Base-by-base conservation (phyloP, 2,797 vertebrate genomes). In the Channallabes apus region DNA sequence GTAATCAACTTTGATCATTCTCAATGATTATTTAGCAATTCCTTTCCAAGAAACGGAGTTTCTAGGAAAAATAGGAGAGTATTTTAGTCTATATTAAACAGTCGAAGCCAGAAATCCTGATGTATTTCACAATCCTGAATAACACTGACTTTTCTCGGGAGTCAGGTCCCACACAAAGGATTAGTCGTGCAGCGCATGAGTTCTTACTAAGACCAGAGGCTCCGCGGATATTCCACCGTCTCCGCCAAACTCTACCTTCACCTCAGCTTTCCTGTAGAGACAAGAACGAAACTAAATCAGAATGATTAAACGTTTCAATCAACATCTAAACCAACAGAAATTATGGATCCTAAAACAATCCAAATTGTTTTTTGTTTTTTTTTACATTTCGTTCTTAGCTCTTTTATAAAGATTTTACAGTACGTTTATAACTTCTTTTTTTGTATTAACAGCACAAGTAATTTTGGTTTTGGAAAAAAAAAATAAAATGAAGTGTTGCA, bases 131-230 rank as follows among this genome's bases (percentile, higher is more conserved):
- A 22, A 35, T 35, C 29, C 65, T 35, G 17, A 18, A 8, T 18
- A 18, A 35, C 67, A 35, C 3, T 64, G 38, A 65, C 12, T 0
- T n/a, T 75, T 41, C 65, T 41, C 18, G 15, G 58, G 64, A 62
- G n/a, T 14, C 9, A 67, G 41, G 17, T 15, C 6, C 0, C 4
- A 3, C 6, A 15, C 22, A 7, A 18, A 46, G 22, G 20, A 59
- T 46, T 46, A 46, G 41, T 46, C 41, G 8, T 3, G 35, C 35
- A 38, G 1, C 18, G 56, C 6, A 73, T 6, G 18, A 35, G 62
- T 14, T 62, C 90, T 92, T 91, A 96, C 95, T 92, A 96, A 88
- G 85, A 96, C 93, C 80, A 94, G 91, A 24, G 95, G 91, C 83
- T 95, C 94, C n/a, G 91, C 84, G 79, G 88, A 85, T 0, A 80